Conservation (phyloP, 2,888 invertebrate genomes). For the Pherbina coryleti region DNA sequence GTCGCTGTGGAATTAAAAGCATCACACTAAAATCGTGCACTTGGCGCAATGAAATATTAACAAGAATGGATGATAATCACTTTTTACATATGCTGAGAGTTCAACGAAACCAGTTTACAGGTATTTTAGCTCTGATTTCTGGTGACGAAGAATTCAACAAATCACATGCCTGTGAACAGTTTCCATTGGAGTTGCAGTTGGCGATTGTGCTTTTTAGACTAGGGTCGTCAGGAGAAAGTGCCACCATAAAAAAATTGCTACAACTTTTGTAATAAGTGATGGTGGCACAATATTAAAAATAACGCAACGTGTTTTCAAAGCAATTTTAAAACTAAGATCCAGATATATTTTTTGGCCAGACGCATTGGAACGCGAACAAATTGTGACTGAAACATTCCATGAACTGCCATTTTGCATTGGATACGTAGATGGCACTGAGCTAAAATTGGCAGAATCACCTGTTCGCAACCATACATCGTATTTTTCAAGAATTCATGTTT, state of each 20-base stretch:
- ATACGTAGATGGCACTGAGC: no score
- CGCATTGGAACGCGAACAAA: conserved; percentile 28
- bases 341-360: conserved; percentile 34
- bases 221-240: no score
- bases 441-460: not conserved
- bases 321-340: not conserved
- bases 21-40: not conserved
- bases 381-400: conserved; percentile 24
- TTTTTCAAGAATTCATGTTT: not conserved
- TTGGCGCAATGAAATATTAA: not conserved
- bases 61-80: not conserved
- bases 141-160: not conserved
- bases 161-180: not conserved
- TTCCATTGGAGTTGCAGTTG: not conserved
- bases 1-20: not conserved
- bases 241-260: no score
- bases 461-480: not conserved
- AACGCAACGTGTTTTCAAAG: not conserved
- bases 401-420: conserved; percentile 21
- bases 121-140: not conserved
- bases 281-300: not conserved
- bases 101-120: not conserved
- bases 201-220: not conserved
- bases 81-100: not conserved
- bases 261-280: not conserved